Percentiles rank a stretch among this genome's conserved stretches.
phyloP scores from a whole-genome alignment of 2,113 vertebrate species.

The Ciconia maguari region DNA sequence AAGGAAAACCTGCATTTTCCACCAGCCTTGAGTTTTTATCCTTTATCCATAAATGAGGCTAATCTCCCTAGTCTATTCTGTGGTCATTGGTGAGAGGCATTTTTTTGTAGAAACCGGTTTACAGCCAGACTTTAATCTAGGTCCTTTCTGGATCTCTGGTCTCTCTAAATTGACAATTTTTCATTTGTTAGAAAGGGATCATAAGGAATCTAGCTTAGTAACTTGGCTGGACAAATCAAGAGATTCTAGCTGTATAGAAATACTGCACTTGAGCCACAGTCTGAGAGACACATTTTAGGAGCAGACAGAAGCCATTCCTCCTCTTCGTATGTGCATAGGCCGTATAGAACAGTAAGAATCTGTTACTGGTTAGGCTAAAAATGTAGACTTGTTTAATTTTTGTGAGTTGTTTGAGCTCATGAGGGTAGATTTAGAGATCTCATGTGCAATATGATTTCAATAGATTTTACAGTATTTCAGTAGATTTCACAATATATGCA shows the following conservation, averaged over 20 bases:
- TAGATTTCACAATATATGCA: background rate
- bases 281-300: background rate
- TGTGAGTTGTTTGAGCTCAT: background rate
- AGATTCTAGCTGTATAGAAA: background rate
- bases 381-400: background rate
- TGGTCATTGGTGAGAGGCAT: background rate
- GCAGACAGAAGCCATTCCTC: background rate
- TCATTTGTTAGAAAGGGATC: background rate
- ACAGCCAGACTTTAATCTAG: background rate
- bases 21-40: background rate
- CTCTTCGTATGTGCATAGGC: background rate
- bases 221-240: background rate
- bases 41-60: background rate
- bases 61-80: background rate
- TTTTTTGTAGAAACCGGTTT: background rate
- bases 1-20: background rate
- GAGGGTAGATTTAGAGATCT: background rate
- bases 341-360: background rate
- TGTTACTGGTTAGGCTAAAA: background rate
- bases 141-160: background rate
- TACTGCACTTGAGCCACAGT: background rate
- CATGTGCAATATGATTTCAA: background rate
- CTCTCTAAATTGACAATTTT: background rate
- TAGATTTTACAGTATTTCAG: background rate
- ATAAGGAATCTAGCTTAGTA: background rate